A percentile compares a stretch with the other conserved stretches of the same genome.
Conservation (phyloP, 1,140 invertebrate species). For the Whitmania pigra region DNA sequence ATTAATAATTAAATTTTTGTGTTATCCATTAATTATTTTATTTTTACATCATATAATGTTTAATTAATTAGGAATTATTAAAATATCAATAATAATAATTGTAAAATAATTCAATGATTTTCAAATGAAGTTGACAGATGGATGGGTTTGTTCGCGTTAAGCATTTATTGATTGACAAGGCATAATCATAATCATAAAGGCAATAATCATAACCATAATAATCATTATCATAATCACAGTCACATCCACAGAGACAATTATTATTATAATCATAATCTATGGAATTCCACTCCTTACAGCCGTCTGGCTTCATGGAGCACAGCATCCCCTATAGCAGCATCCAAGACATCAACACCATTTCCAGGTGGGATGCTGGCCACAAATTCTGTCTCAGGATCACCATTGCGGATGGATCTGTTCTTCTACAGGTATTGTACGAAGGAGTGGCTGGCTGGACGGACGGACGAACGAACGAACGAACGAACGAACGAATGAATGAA, state of each 20-base stretch:
- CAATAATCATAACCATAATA: too few relatives aligned
- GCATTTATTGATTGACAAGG: too few relatives aligned
- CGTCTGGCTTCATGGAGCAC: slow-evolving; percentile 57
- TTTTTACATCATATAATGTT: too few relatives aligned
- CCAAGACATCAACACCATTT: slow-evolving; percentile 64
- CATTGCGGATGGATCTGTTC: slow-evolving; percentile 60
- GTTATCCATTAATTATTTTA: too few relatives aligned
- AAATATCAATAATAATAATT: too few relatives aligned
- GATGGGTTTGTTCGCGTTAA: too few relatives aligned
- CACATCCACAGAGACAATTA: background rate
- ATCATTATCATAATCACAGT: background rate
- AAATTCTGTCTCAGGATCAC: slow-evolving; percentile 68
- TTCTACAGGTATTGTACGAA: slow-evolving; percentile 51
- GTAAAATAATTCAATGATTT: too few relatives aligned
- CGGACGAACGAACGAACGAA: background rate
- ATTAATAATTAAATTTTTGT: too few relatives aligned
- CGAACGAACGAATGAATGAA: background rate
- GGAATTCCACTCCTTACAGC: slow-evolving; percentile 43
- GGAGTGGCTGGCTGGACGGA: background rate
- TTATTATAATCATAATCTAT: background rate
- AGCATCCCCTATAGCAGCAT: slow-evolving; percentile 62
- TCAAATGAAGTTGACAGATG: too few relatives aligned
- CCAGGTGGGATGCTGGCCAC: slow-evolving; percentile 64
- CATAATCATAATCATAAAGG: too few relatives aligned
- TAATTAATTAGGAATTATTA: too few relatives aligned